Evolutionary conservation across 53 echinoderm and acorn worm genomes (phyloP), one percentile per base, ranked within the genome.

Genomic region (Astropecten irregularis): DNA sequence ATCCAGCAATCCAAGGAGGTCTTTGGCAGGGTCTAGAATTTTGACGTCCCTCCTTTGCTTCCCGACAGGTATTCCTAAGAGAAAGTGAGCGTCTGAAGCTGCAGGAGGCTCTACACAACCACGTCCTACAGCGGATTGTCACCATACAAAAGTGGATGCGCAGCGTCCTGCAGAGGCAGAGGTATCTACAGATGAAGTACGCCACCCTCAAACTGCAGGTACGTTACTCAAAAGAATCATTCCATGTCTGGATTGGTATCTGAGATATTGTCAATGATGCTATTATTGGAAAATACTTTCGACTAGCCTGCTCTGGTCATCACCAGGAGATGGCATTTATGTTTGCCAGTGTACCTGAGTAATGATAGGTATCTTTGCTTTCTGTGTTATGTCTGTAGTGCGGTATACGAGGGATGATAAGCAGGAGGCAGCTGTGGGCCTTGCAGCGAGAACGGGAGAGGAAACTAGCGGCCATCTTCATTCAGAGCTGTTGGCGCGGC

Each of bases 11-110:
- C n/a, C n/a, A n/a, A n/a, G n/a, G n/a, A n/a, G n/a, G n/a, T n/a
- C n/a, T n/a, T n/a, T n/a, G n/a, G n/a, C n/a, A n/a, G n/a, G n/a
- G n/a, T n/a, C n/a, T n/a, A n/a, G n/a, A n/a, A n/a, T n/a, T n/a
- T n/a, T n/a, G n/a, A n/a, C n/a, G n/a, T 68, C 16, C 29, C 16
- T 4, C 39, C 37, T 68, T 39, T 39, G n/a, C 69, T 19, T 23
- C 16, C 10, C 74, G 73, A 10, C 73, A 96, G 96, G 92, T 97
- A 16, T 97, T 97, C 46, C 67, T 97, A 51, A 53, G 97, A 69
- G 97, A 97, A 69, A 90, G 89, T 47, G 97, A 97, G 55, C 66
- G 97, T 31, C 89, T 94, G 14, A 97, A 97, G 69, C 72, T 97
- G 13, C 97, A 97, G 67, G 97, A 97, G 53, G 90, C 89, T 8